Percentiles rank a stretch among this genome's conserved stretches.
Evolutionary conservation across 2,888 invertebrate species (phyloP).

Genomic region (Euspilapteryx auroguttella): DNA sequence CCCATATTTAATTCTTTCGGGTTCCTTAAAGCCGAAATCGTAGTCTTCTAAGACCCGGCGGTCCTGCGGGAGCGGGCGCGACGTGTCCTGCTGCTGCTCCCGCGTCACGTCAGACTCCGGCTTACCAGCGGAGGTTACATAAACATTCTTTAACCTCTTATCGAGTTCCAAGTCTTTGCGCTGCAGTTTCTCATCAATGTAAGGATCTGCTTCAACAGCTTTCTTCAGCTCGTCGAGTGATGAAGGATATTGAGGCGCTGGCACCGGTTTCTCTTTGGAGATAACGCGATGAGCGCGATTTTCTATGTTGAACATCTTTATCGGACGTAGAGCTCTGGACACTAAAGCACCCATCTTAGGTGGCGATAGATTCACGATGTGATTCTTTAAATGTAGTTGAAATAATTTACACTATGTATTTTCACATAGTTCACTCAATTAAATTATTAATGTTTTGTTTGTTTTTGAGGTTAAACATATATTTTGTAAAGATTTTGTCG

Average conservation of each 20-base stretch:
- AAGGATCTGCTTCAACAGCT: conserved; percentile 64
- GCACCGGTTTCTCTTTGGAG: conserved; percentile 64
- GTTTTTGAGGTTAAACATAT: conserved; percentile 3
- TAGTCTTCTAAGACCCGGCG: conserved; percentile 49
- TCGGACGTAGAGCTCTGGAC: conserved; percentile 60
- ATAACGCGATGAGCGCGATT: conserved; percentile 74
- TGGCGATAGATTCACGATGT: conserved; percentile 25
- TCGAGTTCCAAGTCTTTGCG: conserved; percentile 67
- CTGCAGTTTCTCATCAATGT: conserved; percentile 62
- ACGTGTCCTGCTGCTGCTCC: conserved; percentile 24
- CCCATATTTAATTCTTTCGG: conserved; percentile 62
- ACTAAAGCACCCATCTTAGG: conserved; percentile 69
- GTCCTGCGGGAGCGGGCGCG: conserved; percentile 62
- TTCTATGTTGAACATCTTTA: conserved; percentile 73
- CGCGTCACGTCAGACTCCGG: conserved; percentile 52
- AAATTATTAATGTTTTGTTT: too few relatives aligned
- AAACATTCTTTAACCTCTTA: conserved; percentile 69
- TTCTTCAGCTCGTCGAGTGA: conserved; percentile 66
- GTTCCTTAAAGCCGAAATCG: conserved; percentile 72
- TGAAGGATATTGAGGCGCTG: conserved; percentile 70
- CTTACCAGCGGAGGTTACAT: conserved; percentile 67
- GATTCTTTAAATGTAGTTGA: too few relatives aligned
- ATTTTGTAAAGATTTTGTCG: neutral
- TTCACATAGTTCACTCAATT: too few relatives aligned
- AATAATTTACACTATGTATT: too few relatives aligned